Conservation (phyloP, 1,140 invertebrate genomes). For the Cotesia glomerata region DNA sequence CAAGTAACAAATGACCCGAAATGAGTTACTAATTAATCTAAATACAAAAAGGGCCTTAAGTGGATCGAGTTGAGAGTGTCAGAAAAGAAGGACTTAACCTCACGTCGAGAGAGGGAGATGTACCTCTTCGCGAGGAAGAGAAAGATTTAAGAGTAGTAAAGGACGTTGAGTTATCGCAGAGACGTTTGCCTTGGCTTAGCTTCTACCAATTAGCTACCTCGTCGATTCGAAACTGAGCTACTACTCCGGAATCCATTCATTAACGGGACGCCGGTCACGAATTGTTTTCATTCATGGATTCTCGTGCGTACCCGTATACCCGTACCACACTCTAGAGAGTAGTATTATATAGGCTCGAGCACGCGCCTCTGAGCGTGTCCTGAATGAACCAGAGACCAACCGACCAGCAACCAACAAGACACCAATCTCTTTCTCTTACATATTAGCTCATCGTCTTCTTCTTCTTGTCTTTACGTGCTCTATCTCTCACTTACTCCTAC, state of each 20-base stretch:
- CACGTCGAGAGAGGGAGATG: too few species aligned
- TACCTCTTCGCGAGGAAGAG: neutral
- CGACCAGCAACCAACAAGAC: slow-evolving; percentile 17
- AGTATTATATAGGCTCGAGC: slow-evolving; percentile 30
- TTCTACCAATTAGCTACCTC: slow-evolving; percentile 56
- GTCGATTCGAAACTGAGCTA: slow-evolving; percentile 56
- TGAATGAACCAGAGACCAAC: slow-evolving; percentile 40
- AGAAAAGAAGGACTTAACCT: too few species aligned
- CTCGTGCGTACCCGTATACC: slow-evolving; percentile 33
- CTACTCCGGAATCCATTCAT: slow-evolving; percentile 52
- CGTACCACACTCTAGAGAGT: too few species aligned
- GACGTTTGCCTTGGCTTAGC: slow-evolving; percentile 38
- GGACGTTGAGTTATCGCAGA: slow-evolving; percentile 52
- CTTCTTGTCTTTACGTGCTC: slow-evolving; percentile 3
- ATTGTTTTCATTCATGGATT: slow-evolving; percentile 61
- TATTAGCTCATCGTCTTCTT: slow-evolving; percentile 7
- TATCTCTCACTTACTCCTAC: neutral
- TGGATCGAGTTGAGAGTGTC: too few species aligned
- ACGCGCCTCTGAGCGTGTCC: slow-evolving; percentile 39
- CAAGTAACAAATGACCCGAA: too few species aligned
- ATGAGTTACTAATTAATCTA: too few species aligned
- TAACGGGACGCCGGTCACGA: slow-evolving; percentile 49
- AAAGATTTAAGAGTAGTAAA: neutral
- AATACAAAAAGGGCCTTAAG: too few species aligned
- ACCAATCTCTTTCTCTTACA: slow-evolving; percentile 18